Percentiles rank a stretch among this genome's conserved stretches.
Conservation (phyloP, 2,888 invertebrate species). For the Cryptocephalus primarius region DNA sequence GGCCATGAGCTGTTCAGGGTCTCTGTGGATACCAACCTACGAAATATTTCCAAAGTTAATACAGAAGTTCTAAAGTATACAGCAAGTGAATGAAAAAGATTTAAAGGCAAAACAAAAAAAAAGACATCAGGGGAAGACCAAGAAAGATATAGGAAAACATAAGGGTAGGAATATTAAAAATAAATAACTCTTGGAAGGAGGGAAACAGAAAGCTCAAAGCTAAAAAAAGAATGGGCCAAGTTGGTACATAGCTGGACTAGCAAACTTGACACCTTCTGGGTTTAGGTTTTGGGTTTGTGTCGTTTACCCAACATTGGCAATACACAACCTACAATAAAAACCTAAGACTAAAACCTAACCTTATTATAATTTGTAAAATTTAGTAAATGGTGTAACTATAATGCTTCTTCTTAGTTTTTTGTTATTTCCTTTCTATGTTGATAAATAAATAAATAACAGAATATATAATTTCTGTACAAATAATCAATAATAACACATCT, state of each 20-base stretch:
- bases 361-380: too few species aligned
- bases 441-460: neutral
- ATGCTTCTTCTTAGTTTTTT: too few species aligned
- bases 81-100: neutral
- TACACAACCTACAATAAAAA: too few species aligned
- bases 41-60: slow-evolving; percentile 31
- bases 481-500: too few species aligned
- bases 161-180: neutral
- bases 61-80: slow-evolving; percentile 5
- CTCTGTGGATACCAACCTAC: slow-evolving; percentile 79
- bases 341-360: too few species aligned
- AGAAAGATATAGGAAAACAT: neutral
- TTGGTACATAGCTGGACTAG: too few species aligned
- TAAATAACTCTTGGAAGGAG: neutral
- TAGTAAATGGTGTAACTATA: too few species aligned
- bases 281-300: too few species aligned
- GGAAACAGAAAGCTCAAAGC: neutral
- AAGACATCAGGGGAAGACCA: neutral
- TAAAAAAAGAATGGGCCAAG: too few species aligned
- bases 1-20: slow-evolving; percentile 98
- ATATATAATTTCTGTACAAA: neutral
- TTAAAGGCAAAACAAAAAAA: neutral
- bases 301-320: too few species aligned
- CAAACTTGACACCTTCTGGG: too few species aligned
- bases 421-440: too few species aligned